These are phyloP conservation scores for Leptinotarsa peninsularis DNA, from an alignment of 2,888 invertebrate genomes.

Conservation along the genomic window DNA sequence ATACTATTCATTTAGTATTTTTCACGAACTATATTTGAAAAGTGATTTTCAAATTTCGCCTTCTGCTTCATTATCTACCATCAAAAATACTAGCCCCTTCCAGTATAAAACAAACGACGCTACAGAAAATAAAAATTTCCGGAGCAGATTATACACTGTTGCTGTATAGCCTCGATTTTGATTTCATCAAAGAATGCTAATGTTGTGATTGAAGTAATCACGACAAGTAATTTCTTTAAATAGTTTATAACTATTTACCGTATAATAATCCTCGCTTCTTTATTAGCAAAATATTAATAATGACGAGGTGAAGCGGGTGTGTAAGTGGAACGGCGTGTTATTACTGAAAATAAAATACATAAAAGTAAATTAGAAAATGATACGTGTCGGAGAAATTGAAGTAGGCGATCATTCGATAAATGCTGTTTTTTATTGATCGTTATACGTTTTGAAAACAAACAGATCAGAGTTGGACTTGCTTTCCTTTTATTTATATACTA, in stretches of 20 bases:
- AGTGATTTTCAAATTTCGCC: too few species aligned
- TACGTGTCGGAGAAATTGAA: conserved; percentile 10
- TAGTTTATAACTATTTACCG: conserved; percentile 2
- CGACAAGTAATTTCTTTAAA: conserved; percentile 6
- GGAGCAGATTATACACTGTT: neutral
- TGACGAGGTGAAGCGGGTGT: conserved; percentile 5
- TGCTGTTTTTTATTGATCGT: neutral
- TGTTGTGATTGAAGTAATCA: conserved; percentile 15
- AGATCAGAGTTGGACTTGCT: neutral
- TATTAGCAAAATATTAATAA: conserved; percentile 1
- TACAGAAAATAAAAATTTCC: neutral
- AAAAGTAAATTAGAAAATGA: conserved; percentile 11
- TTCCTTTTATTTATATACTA: too few species aligned
- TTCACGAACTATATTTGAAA: too few species aligned
- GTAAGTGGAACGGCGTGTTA: conserved; percentile 5
- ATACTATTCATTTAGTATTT: too few species aligned
- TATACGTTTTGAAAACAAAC: conserved; percentile 2
- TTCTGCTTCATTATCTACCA: too few species aligned
- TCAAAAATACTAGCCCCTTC: neutral
- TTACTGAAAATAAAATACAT: conserved; percentile 9
- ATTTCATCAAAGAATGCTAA: neutral
- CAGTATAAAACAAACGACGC: neutral
- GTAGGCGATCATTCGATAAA: conserved; percentile 13
- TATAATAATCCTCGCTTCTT: conserved; percentile 16
- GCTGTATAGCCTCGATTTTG: neutral